These are phyloP conservation scores for Alcis repandata DNA, from an alignment of 2,888 invertebrate species.

Conservation along the genomic window DNA sequence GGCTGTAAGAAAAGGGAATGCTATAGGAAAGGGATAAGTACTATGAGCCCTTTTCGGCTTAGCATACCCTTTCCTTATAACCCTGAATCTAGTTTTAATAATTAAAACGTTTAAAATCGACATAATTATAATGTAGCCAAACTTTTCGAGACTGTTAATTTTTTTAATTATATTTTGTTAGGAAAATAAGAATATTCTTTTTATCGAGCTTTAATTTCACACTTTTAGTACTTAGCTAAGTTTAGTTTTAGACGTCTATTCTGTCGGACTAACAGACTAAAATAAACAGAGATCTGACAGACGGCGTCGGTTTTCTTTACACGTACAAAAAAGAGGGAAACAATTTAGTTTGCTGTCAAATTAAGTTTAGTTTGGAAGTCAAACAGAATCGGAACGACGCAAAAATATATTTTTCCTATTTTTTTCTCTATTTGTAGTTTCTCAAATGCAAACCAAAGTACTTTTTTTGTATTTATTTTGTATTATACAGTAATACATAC, in stretches of 20 bases:
- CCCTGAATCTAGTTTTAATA: background rate
- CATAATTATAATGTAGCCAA: constrained; percentile 42
- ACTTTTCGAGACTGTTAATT: constrained; percentile 49
- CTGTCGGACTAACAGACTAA: background rate
- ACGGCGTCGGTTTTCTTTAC: no score
- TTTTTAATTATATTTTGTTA: constrained; percentile 22
- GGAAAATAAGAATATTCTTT: background rate
- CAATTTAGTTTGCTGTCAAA: background rate
- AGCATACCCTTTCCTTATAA: no score
- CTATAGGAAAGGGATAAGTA: no score
- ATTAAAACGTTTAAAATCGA: background rate
- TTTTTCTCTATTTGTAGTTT: constrained; percentile 20
- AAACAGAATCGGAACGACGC: background rate
- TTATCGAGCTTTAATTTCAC: constrained; percentile 12
- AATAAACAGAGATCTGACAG: background rate
- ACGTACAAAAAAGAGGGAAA: background rate
- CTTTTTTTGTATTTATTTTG: constrained; percentile 27
- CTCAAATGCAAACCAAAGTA: constrained; percentile 38
- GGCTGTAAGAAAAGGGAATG: no score
- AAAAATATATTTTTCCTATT: background rate
- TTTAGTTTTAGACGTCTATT: background rate
- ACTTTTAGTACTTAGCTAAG: constrained; percentile 4
- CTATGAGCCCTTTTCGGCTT: no score
- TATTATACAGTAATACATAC: no score
- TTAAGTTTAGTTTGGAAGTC: background rate